A percentile compares a stretch with the other conserved stretches of the same genome.
Evolutionary conservation across 1,140 invertebrate species (phyloP).

Genomic region (Caenorhabditis briggsae): DNA sequence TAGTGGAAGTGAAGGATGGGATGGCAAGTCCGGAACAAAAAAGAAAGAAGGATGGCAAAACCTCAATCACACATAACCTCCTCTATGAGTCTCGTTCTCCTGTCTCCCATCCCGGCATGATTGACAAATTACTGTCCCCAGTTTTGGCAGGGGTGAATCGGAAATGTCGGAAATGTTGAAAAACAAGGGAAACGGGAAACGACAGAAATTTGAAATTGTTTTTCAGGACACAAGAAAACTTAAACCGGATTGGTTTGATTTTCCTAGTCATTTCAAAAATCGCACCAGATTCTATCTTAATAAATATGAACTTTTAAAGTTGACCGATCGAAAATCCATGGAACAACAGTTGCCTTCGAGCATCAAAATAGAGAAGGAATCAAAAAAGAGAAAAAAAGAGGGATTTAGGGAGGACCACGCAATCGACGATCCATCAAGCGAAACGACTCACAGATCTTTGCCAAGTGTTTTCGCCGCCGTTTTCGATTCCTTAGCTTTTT

Average conservation of each 20-base stretch:
- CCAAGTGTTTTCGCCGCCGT: conserved; percentile 27
- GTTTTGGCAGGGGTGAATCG: not conserved
- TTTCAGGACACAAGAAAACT: not conserved
- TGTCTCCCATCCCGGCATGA: not conserved
- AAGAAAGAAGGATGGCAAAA: not conserved
- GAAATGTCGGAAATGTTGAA: too few species aligned
- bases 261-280: not conserved
- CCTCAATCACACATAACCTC: conserved; percentile 32
- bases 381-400: not conserved
- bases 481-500: not conserved
- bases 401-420: not conserved
- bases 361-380: not conserved
- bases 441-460: not conserved
- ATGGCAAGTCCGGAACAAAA: not conserved
- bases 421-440: not conserved
- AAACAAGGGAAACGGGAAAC: not conserved
- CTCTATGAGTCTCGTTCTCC: conserved; percentile 17
- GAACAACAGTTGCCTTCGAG: not conserved
- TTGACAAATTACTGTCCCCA: conserved; percentile 51
- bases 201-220: too few species aligned
- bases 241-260: not conserved
- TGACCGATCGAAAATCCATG: not conserved
- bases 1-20: not conserved
- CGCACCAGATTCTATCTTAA: too few species aligned
- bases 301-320: conserved; percentile 22